Evolutionary conservation across 2,888 invertebrate species (phyloP), one percentile per base, ranked within the genome.

Genomic region (Archaeoteleia sp.): DNA sequence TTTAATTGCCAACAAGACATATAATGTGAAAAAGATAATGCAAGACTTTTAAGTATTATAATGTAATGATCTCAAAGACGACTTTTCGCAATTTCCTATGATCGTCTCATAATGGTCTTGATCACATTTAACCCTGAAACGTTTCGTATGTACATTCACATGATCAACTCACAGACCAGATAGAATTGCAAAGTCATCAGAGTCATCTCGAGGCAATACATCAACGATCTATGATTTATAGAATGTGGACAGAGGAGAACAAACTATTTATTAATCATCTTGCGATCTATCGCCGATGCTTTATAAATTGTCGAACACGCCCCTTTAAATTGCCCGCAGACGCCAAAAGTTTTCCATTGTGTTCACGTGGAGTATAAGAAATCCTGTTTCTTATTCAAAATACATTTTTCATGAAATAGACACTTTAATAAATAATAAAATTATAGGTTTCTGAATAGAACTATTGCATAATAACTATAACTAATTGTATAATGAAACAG

Each of bases 201-300:
- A 68, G 68, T 68, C 68, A 68, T 68, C 68, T 51, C 54, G 48
- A 45, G 49, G 68, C 63, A 51, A 69, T 69, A 61, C 65, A 69
- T 69, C 69, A 69, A 69, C 61, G 53, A 61, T 61, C 61, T 62
- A 69, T 66, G 69, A 69, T 69, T 69, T 69, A 69, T 69, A 61
- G 69, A 58, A 69, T 69, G 65, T 66, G 53, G 69, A 66, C 69
- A 57, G 69, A 61, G 51, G 54, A 65, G 61, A 69, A 66, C 65
- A 61, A 69, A 69, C 65, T 66, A 69, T 69, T 66, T 66, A 66
- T 69, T 61, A 65, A 69, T 69, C 65, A 69, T 66, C 40, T 39
- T 5, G 48, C 49, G 46, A 65, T 65, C 63, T 68, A 68, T 68
- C 42, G 60, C 13, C 63, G 60, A 55, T 46, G 54, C 60, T 51